Conservation (phyloP, 2,797 vertebrate species). For the Notolepis coatsorum region DNA sequence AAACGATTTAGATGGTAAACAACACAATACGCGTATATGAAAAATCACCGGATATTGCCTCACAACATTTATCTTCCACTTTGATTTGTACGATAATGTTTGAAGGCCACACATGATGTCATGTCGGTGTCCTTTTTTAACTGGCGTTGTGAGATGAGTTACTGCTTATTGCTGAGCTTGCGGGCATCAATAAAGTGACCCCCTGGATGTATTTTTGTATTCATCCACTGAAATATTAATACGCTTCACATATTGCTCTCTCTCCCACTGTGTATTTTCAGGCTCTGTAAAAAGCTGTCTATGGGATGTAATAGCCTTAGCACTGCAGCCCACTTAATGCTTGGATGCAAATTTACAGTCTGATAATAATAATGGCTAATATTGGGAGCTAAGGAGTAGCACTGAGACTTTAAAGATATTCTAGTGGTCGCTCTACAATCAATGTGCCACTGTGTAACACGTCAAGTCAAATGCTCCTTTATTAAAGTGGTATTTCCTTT, state of each 20-base stretch:
- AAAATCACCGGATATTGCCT: too few relatives aligned
- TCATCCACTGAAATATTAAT: slow-evolving; percentile 58
- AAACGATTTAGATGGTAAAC: background rate
- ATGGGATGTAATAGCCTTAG: slow-evolving; percentile 13
- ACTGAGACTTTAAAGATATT: background rate
- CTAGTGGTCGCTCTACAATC: slow-evolving; percentile 1
- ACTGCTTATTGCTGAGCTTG: background rate
- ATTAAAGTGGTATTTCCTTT: too few relatives aligned
- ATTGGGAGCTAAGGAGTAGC: background rate
- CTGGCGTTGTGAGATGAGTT: background rate
- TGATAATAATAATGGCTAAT: slow-evolving; percentile 25
- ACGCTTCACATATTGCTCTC: slow-evolving; percentile 19
- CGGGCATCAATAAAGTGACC: slow-evolving; percentile 32
- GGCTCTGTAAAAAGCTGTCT: slow-evolving; percentile 17
- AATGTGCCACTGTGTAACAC: slow-evolving; percentile 28
- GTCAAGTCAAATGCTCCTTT: too few relatives aligned
- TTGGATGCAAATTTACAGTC: slow-evolving; percentile 32
- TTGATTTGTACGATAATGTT: background rate
- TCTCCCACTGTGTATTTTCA: background rate
- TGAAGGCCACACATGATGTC: background rate
- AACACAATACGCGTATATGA: background rate
- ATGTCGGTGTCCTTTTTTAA: background rate
- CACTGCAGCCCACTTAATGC: slow-evolving; percentile 25
- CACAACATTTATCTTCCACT: too few relatives aligned
- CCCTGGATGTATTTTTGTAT: slow-evolving; percentile 45